Evolutionary conservation across 2,888 invertebrate genomes (phyloP), one percentile per base, ranked within the genome.

Genomic region (Eupithecia pulchellata): DNA sequence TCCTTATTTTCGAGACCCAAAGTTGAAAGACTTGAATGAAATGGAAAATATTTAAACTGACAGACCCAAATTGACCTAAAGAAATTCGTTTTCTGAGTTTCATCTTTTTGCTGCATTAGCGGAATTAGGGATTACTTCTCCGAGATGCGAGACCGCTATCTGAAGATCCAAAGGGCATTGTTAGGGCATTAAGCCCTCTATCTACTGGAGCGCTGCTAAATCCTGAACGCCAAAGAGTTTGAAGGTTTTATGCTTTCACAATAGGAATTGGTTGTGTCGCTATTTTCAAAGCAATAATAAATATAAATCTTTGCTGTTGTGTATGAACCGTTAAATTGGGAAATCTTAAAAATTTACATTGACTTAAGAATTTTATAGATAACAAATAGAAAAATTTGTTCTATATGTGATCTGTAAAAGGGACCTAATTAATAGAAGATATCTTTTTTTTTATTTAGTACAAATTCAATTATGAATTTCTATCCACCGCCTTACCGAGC

Each of bases 31-130:
- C 30, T 36, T 20, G 52, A 55, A 65, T 58, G 47, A 64, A 66
- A 64, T 39, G 36, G 57, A 63, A 68, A 69, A 60, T 64, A 67
- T 67, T 61, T 61, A 69, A 67, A 70, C n/a, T 64, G 62, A 61
- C 32, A 27, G 64, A 67, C 64, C 55, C 61, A 69, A 73, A 69
- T 69, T 69, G 64, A 64, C 55, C 57, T 25, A 61, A 61, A 61
- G 20, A 66, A 69, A 69, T 67, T 69, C 61, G 32, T 61, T 61
- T 64, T 55, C 57, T 57, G 67, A 67, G 52, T 67, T 55, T 39
- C 69, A 67, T 73, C 52, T 69, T 77, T 78, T 75, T 77, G 74
- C 73, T 72, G 72, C 70, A 74, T 74, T 75, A 75, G 77, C 74
- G 68, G 75, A 76, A 77, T 77, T 77, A 69, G 63, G 72, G 77